Conservation (phyloP, 2,797 vertebrate species). For the Pyrocephalus nanus region DNA sequence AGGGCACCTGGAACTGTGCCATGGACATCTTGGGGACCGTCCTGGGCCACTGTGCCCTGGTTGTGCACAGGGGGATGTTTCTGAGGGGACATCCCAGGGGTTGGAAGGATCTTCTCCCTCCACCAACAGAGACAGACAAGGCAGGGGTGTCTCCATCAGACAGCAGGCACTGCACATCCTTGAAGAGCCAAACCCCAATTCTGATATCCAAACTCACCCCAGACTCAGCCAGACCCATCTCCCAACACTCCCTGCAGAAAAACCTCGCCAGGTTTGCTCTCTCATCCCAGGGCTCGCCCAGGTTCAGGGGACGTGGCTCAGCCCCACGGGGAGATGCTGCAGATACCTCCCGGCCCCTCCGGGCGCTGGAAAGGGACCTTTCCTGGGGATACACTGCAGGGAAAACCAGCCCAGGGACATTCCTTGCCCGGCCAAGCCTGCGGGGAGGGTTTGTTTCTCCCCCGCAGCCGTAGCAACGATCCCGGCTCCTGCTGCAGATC, state of each 20-base stretch:
- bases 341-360: neutral
- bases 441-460: constrained; percentile 4
- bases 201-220: neutral
- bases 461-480: constrained; percentile 26
- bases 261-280: neutral
- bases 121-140: accelerated
- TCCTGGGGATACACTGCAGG: neutral
- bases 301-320: neutral
- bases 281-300: neutral
- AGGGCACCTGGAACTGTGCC: accelerated
- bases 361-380: neutral
- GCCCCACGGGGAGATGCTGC: neutral
- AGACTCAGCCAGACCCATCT: neutral
- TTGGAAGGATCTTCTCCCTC: neutral
- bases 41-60: accelerated
- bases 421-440: accelerated
- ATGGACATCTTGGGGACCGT: neutral
- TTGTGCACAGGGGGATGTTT: accelerated
- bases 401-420: neutral
- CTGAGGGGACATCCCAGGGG: neutral
- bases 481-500: neutral
- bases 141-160: neutral
- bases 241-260: neutral
- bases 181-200: neutral
- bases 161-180: neutral